Evolutionary conservation across 1,140 invertebrate species (phyloP), one percentile per base, ranked within the genome.

Genomic region (Mizuhopecten yessoensis): DNA sequence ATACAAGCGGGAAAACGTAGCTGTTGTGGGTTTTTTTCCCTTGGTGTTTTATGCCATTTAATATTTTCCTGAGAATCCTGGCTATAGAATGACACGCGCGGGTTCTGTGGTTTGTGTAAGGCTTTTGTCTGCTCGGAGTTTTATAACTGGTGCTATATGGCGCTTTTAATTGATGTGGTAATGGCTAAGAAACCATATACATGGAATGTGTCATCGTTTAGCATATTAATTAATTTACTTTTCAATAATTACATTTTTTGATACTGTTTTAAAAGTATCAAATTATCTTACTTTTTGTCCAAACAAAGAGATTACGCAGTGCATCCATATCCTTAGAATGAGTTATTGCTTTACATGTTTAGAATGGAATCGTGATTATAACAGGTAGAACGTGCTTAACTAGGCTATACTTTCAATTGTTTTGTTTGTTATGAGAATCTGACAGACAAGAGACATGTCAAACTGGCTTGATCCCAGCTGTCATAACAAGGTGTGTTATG

Each of bases 181-280:
- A 75, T 75, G 57, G n/a, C 57, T 29, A 13, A 29, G 57, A 75
- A 75, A 75, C 57, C 57, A 75, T 75, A 75, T 75, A 75, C 57
- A 75, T 75, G 1, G 57, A 5, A n/a, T 75, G n/a, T 29, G 57
- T 75, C 57, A 75, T 75, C 57, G 23, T n/a, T 75, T 75, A 75
- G 23, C 23, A 75, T 75, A 75, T 75, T 75, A 75, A 75, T 75
- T 75, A 75, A 75, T 75, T 75, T 75, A 75, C n/a, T 75, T 75
- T 75, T 75, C 57, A 29, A 29, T 5, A 75, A 75, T 75, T 75
- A 75, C 57, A 29, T 75, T 75, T 75, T 29, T 75, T 75, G 5
- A 75, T n/a, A 75, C 29, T 75, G n/a, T 75, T 75, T 29, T 29
- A 75, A 75, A 29, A 17, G 57, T 75, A 75, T 75, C 57, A 75